These are phyloP conservation scores for Pteria penguin DNA, from an alignment of 2,888 invertebrate genomes.

Conservation along the genomic window DNA sequence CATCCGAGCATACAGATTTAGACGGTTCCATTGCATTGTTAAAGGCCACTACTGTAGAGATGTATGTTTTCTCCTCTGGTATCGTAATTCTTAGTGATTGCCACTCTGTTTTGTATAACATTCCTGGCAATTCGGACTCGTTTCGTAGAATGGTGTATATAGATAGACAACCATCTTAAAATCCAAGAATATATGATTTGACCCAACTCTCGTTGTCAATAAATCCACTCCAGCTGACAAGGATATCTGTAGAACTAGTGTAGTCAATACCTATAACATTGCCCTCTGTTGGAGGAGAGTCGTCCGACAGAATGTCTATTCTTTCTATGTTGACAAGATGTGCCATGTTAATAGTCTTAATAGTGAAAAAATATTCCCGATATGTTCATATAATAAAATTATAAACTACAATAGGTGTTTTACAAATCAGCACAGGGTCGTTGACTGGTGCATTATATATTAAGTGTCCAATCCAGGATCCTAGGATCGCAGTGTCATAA, in stretches of 20 bases:
- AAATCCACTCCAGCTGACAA: slow-evolving; percentile 41
- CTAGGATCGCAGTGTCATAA: too few relatives aligned
- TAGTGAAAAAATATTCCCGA: slow-evolving; percentile 41
- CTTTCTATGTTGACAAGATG: slow-evolving; percentile 27
- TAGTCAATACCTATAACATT: slow-evolving; percentile 46
- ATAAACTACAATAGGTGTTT: too few relatives aligned
- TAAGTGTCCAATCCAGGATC: too few relatives aligned
- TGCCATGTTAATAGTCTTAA: slow-evolving; percentile 48
- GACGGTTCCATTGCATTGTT: slow-evolving; percentile 66
- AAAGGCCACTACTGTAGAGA: slow-evolving; percentile 59
- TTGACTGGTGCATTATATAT: too few relatives aligned
- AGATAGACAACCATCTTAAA: slow-evolving; percentile 20
- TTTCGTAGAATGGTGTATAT: not conserved
- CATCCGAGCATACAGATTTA: slow-evolving; percentile 61
- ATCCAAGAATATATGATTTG: slow-evolving; percentile 27
- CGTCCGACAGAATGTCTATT: slow-evolving; percentile 46
- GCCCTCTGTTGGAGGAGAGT: slow-evolving; percentile 44
- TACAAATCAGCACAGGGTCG: too few relatives aligned
- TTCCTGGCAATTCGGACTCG: not conserved
- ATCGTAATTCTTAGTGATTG: not conserved
- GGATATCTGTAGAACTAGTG: slow-evolving; percentile 14
- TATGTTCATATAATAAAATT: too few relatives aligned
- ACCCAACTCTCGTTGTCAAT: slow-evolving; percentile 50
- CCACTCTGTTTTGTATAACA: not conserved
- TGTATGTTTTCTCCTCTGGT: slow-evolving; percentile 47